Conservation (phyloP, 2,888 invertebrate genomes). For the Morpho helenor region DNA sequence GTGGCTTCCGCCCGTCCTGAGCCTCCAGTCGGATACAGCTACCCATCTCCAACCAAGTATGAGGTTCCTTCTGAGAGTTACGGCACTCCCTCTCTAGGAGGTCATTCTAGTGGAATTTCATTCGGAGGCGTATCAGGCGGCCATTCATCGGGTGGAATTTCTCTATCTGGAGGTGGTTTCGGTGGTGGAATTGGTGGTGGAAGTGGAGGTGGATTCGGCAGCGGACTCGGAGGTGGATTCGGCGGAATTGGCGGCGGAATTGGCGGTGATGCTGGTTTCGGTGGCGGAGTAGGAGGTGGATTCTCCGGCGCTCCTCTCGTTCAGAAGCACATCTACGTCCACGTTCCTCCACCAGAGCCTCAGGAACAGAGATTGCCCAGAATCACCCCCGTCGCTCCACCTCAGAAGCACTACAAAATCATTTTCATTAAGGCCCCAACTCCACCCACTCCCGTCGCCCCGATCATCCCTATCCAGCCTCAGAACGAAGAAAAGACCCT, state of each 20-base stretch:
- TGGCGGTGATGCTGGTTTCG: conserved; percentile 48
- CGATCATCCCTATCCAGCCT: conserved; percentile 87
- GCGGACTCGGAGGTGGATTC: conserved; percentile 40
- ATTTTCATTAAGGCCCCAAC: conserved; percentile 96
- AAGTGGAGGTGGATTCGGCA: conserved; percentile 36
- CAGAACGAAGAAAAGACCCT: conserved; percentile 94
- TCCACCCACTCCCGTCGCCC: conserved; percentile 89
- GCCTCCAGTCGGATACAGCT: conserved; percentile 73
- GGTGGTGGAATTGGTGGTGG: conserved; percentile 34
- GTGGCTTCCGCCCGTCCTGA: conserved; percentile 70
- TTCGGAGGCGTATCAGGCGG: conserved; percentile 35
- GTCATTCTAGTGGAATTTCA: conserved; percentile 49
- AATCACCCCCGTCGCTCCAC: conserved; percentile 82
- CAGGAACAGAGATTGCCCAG: conserved; percentile 83
- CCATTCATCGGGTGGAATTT: conserved; percentile 28
- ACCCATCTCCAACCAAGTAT: conserved; percentile 62
- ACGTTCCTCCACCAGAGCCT: conserved; percentile 94
- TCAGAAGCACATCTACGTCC: conserved; percentile 93
- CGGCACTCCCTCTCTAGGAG: conserved; percentile 49
- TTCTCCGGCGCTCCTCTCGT: conserved; percentile 81
- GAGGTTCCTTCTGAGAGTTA: conserved; percentile 39
- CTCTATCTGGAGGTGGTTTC: conserved; percentile 15
- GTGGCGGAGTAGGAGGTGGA: conserved; percentile 65
- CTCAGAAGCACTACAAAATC: conserved; percentile 94
- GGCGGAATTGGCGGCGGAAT: conserved; percentile 35